Conservation (phyloP, 1,140 invertebrate species). For the Nymphalis io region DNA sequence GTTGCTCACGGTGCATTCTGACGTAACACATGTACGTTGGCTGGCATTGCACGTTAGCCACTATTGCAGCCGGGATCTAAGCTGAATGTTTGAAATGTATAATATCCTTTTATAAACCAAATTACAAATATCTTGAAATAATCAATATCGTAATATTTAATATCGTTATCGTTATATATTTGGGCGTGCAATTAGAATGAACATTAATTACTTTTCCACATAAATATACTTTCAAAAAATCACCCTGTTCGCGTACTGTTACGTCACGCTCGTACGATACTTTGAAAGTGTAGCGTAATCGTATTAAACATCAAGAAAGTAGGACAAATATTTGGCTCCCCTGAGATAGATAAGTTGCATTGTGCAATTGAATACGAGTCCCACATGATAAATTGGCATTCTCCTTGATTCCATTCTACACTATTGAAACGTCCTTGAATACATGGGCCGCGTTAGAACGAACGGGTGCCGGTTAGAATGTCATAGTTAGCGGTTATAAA, state of each 20-base stretch:
- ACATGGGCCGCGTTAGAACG: slow-evolving; percentile 47
- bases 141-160: too few species aligned
- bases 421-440: slow-evolving; percentile 75
- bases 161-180: too few species aligned
- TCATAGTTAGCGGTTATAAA: slow-evolving; percentile 34
- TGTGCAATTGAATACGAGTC: slow-evolving; percentile 66
- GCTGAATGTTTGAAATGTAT: background rate
- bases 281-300: slow-evolving; percentile 58
- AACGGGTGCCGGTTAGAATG: slow-evolving; percentile 41
- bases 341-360: slow-evolving; percentile 73
- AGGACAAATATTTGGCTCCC: slow-evolving; percentile 69
- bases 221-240: slow-evolving; percentile 1
- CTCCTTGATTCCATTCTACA: slow-evolving; percentile 55
- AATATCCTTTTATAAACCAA: background rate
- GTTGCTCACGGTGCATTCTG: slow-evolving; percentile 34
- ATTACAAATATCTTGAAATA: too few species aligned
- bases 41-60: slow-evolving; percentile 24
- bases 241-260: slow-evolving; percentile 25
- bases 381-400: slow-evolving; percentile 58
- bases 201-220: background rate
- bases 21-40: slow-evolving; percentile 34
- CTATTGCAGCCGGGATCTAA: slow-evolving; percentile 1
- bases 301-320: slow-evolving; percentile 60
- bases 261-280: slow-evolving; percentile 51
- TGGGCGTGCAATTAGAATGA: background rate